phyloP scores from a whole-genome alignment of 2,113 vertebrate species.

The Poecilia latipinna region DNA sequence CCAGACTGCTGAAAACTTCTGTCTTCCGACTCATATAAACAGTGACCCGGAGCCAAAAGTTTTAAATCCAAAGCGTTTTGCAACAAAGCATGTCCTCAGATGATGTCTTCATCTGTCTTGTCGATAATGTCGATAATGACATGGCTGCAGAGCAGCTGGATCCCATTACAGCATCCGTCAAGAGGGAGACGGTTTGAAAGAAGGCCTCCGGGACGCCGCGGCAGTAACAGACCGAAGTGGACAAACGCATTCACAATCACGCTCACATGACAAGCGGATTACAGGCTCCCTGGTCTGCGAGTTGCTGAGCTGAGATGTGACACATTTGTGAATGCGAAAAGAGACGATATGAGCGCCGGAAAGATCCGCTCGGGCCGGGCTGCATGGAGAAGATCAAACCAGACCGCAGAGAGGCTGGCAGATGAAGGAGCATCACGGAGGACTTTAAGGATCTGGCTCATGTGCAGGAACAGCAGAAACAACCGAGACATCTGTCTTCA shows the following conservation, averaged over 20 bases:
- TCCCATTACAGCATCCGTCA: neutral
- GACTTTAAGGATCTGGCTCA: neutral
- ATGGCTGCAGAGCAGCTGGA: slow-evolving; percentile 27
- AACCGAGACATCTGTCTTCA: neutral
- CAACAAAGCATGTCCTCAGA: neutral
- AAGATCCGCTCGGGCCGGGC: neutral
- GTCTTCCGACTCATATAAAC: neutral
- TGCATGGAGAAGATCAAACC: neutral
- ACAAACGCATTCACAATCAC: slow-evolving; percentile 4
- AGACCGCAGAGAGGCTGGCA: neutral
- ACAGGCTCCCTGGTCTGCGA: neutral
- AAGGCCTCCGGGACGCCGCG: neutral
- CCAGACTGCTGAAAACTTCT: too few relatives aligned
- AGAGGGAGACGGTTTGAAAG: neutral
- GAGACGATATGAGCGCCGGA: neutral
- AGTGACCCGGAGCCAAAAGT: neutral
- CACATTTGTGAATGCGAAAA: neutral
- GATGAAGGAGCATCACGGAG: neutral
- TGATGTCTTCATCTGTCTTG: slow-evolving; percentile 4
- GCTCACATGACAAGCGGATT: neutral
- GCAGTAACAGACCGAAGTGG: neutral
- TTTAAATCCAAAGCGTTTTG: neutral
- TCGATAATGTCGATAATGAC: neutral
- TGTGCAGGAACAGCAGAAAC: neutral
- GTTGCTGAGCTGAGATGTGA: neutral